These are phyloP conservation scores for Actinostola sp. DNA, from an alignment of 92 coral and sea anemone species.

Conservation along the genomic window DNA sequence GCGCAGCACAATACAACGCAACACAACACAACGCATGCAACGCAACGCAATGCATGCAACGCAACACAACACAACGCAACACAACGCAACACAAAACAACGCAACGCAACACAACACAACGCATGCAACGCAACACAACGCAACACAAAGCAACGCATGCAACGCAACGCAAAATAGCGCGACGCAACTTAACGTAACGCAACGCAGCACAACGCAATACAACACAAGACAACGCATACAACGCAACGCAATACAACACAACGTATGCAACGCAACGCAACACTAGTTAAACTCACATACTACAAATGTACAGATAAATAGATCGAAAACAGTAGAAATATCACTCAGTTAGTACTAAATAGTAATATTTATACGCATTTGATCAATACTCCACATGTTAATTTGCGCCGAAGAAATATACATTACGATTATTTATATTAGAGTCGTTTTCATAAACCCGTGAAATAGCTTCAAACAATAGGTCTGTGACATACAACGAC, in stretches of 20 bases:
- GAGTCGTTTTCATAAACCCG: too few relatives aligned
- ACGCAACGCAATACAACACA: slow-evolving; percentile 11
- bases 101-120: slow-evolving; percentile 8
- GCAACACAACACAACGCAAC: neutral
- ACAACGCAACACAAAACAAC: slow-evolving; percentile 1
- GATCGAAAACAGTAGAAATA: too few relatives aligned
- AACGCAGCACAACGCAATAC: neutral
- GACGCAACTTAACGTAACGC: neutral
- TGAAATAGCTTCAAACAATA: too few relatives aligned
- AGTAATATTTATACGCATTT: too few relatives aligned
- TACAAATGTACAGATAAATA: too few relatives aligned
- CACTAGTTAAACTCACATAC: too few relatives aligned
- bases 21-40: neutral
- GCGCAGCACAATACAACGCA: slow-evolving; percentile 1
- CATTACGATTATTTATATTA: too few relatives aligned
- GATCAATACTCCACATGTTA: too few relatives aligned
- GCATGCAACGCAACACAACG: slow-evolving; percentile 4
- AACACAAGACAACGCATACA: neutral
- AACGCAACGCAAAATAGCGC: neutral
- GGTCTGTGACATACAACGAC: too few relatives aligned
- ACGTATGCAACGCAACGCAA: slow-evolving; percentile 6
- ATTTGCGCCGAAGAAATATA: too few relatives aligned
- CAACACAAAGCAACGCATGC: neutral
- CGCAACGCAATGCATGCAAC: neutral
- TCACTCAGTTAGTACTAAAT: too few relatives aligned